A percentile compares a stretch with the other conserved stretches of the same genome.
Conservation (phyloP, 92 coral and sea anemone species). For the Epizoanthus illoricatus region DNA sequence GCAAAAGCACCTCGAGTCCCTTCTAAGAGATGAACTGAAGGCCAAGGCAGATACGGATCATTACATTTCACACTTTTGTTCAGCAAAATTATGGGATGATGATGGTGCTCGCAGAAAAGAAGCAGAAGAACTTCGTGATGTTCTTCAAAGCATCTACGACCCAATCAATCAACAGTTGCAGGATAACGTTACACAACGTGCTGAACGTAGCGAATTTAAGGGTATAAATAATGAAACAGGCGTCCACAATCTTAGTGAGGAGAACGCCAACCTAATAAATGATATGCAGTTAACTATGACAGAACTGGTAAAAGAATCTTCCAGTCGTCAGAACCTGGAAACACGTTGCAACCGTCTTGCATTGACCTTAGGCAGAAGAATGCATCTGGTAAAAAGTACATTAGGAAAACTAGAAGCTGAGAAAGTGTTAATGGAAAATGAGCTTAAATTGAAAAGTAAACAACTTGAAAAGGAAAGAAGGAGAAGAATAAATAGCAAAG, state of each 20-base stretch:
- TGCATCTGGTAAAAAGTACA: too few relatives aligned
- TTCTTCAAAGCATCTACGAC: constrained; percentile 6
- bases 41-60: constrained; percentile 2
- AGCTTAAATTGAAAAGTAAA: too few relatives aligned
- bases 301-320: too few relatives aligned
- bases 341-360: too few relatives aligned
- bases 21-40: background rate
- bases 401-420: too few relatives aligned
- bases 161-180: background rate
- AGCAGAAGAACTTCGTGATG: background rate
- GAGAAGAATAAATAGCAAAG: too few relatives aligned
- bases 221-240: background rate
- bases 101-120: background rate
- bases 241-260: background rate
- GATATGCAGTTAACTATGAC: too few relatives aligned
- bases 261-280: too few relatives aligned
- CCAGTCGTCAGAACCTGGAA: too few relatives aligned
- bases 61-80: background rate
- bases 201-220: background rate
- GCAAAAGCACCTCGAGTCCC: background rate
- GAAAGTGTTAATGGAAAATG: too few relatives aligned
- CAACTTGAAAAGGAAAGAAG: too few relatives aligned
- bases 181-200: background rate
- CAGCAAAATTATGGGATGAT: background rate
- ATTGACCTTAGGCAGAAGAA: too few relatives aligned